Evolutionary conservation across 2,113 vertebrate species (phyloP), one percentile per base, ranked within the genome.

Genomic region (Ceuthmochares aereus): DNA sequence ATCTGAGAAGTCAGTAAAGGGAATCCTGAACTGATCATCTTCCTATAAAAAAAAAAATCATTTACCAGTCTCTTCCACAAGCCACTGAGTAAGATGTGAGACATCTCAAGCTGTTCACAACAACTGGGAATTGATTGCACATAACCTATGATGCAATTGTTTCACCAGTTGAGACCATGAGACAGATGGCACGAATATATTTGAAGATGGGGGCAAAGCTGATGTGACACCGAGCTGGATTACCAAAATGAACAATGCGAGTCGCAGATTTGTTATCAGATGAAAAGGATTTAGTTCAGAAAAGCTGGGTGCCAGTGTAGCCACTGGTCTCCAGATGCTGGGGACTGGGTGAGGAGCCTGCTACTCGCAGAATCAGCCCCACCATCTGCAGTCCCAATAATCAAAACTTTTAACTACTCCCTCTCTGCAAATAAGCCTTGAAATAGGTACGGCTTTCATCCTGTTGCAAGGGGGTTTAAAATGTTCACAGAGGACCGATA

Each of bases 141-240:
- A 60, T 95, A 97, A 97, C 92, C 90, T 69, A 76, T 62, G 20
- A 91, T 87, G 62, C 94, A 92, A 95, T 79, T 96, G 91, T 97
- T 98, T 95, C 95, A 94, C 95, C 96, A 91, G 90, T 90, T 84
- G 93, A 97, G 93, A 96, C 93, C 67, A 54, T 34, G 93, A 98
- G 84, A 96, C 95, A 97, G 97, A 98, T 98, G 98, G 97, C 85
- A 84, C 96, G 96, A 97, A 97, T 97, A 97, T 94, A 96, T 98
- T 97, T 97, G 96, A 96, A 96, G 91, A 89, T 73, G 32, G 88
- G 96, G 84, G 95, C 96, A 81, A 81, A 90, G 87, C 83, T 87
- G 93, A 87, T 97, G 72, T 94, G 91, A 96, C 80, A 96, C 73
- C 30, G 10, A 86, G 93, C 91, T 96, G 49, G 25, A 91, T 94